phyloP scores from a whole-genome alignment of 2,113 vertebrate genomes.

The Pelmatolapia mariae region DNA sequence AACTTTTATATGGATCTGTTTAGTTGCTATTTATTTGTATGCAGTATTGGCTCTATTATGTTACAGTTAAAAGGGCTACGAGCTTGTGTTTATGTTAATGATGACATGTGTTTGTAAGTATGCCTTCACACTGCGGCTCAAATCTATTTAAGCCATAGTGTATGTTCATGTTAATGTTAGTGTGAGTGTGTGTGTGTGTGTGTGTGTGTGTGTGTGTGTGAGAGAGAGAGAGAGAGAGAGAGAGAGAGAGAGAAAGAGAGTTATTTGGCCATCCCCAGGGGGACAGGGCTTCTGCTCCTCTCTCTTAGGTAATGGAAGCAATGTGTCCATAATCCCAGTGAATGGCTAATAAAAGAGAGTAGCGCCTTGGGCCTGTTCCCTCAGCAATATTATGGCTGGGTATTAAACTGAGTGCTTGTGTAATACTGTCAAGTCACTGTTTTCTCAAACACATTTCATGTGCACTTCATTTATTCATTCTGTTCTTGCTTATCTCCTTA shows the following conservation, averaged over 20 bases:
- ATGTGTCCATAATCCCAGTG: conserved; percentile 71
- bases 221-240: not conserved
- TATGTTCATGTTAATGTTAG: conserved; percentile 31
- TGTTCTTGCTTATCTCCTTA: conserved; percentile 29
- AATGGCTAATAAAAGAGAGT: conserved; percentile 76
- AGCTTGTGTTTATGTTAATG: conserved; percentile 54
- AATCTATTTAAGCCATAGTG: conserved; percentile 51
- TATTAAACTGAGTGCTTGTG: conserved; percentile 71
- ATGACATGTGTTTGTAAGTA: conserved; percentile 29
- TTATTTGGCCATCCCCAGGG: conserved; percentile 50
- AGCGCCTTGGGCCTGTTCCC: conserved; percentile 65
- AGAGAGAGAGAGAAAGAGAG: not conserved
- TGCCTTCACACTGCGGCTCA: not conserved
- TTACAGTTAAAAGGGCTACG: conserved; percentile 51
- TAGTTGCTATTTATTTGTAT: conserved; percentile 53
- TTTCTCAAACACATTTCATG: conserved; percentile 50
- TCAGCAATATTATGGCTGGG: conserved; percentile 56
- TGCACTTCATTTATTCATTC: conserved; percentile 48
- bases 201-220: conserved; percentile 12
- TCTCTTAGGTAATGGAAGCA: conserved; percentile 81
- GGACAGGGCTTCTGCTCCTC: conserved; percentile 55
- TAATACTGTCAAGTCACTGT: conserved; percentile 70
- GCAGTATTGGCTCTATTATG: conserved; percentile 61
- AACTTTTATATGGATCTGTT: conserved; percentile 50
- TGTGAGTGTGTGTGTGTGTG: not conserved